These are phyloP conservation scores for Cataglyphis cursor DNA, from an alignment of 2,888 invertebrate species.

Conservation along the genomic window DNA sequence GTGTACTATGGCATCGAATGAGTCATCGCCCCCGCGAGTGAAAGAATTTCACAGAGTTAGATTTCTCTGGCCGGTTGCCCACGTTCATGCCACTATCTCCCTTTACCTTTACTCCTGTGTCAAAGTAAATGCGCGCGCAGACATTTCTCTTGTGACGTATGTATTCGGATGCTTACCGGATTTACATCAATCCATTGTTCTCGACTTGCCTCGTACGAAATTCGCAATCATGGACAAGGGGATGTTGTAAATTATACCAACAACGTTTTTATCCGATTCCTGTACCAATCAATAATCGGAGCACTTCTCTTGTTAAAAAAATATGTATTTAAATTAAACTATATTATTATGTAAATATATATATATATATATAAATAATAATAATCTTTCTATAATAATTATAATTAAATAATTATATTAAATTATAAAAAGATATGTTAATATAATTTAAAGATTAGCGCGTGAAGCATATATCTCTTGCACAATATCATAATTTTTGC, in stretches of 20 bases:
- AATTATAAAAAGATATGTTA: neutral
- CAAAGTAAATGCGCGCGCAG: slow-evolving; percentile 22
- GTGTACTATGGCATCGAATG: slow-evolving; percentile 57
- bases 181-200: slow-evolving; percentile 48
- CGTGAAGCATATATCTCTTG: neutral
- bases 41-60: slow-evolving; percentile 73
- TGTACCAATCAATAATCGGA: neutral
- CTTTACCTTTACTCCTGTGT: slow-evolving; percentile 56
- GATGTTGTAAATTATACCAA: slow-evolving; percentile 12
- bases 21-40: slow-evolving; percentile 76
- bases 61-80: slow-evolving; percentile 77
- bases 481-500: neutral
- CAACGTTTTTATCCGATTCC: slow-evolving; percentile 3
- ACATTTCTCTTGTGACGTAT: slow-evolving; percentile 36
- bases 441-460: neutral
- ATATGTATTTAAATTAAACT: neutral
- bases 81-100: slow-evolving; percentile 67
- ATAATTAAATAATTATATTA: neutral
- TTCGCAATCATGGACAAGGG: slow-evolving; percentile 5
- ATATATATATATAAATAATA: neutral
- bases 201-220: neutral
- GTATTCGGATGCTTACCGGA: neutral
- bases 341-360: neutral
- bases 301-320: neutral
- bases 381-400: neutral